Evolutionary conservation across 2,113 vertebrate species (phyloP).

Genomic region (Semicossyphus pulcher): DNA sequence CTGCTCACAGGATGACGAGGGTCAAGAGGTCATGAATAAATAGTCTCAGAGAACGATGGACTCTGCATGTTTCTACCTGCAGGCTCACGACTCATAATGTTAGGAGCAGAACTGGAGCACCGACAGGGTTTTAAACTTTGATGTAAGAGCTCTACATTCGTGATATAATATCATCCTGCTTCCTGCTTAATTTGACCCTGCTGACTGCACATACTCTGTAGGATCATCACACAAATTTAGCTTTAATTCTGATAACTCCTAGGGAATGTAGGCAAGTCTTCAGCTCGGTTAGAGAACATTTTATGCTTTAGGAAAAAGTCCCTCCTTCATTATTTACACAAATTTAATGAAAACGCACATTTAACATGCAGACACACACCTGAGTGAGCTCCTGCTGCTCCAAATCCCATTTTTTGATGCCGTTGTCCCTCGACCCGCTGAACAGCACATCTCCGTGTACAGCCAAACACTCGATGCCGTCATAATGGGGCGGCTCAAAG

Average conservation of each 20-base stretch:
- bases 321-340: neutral
- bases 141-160: conserved; percentile 19
- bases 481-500: conserved; percentile 97
- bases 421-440: conserved; percentile 96
- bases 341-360: too few species aligned
- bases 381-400: conserved; percentile 94
- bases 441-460: conserved; percentile 92
- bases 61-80: conserved; percentile 1
- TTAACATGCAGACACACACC: conserved; percentile 75
- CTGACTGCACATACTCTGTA: neutral
- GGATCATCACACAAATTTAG: neutral
- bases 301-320: neutral
- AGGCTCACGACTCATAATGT: neutral
- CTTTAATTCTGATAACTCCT: neutral
- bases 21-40: conserved; percentile 34
- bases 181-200: conserved; percentile 10
- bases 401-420: conserved; percentile 98
- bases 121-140: conserved; percentile 11
- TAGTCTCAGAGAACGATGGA: neutral
- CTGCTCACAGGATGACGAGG: neutral
- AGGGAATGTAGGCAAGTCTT: neutral
- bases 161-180: conserved; percentile 18
- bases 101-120: neutral
- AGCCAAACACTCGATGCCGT: conserved; percentile 95
- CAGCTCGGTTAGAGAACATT: neutral